Evolutionary conservation across 1,140 invertebrate genomes (phyloP).

Genomic region (Drosophila varians): DNA sequence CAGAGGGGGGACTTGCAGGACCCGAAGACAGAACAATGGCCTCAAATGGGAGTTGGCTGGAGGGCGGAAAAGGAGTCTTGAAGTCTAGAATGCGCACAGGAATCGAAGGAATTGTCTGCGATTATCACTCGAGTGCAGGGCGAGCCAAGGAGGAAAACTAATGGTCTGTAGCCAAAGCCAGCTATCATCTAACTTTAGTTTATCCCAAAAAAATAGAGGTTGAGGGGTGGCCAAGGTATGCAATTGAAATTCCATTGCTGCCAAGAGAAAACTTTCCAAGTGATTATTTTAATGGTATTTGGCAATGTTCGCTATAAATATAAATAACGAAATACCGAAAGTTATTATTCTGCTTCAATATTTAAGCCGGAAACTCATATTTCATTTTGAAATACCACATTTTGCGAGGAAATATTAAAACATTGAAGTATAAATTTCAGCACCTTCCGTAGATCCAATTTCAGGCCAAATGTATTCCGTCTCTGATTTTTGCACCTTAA

Average conservation of each 20-base stretch:
- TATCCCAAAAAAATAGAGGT: neutral
- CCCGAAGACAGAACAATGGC: conserved; percentile 30
- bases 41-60: conserved; percentile 16
- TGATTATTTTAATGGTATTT: neutral
- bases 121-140: conserved; percentile 33
- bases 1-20: neutral
- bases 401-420: neutral
- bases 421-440: neutral
- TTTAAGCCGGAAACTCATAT: neutral
- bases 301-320: neutral
- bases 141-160: conserved; percentile 15
- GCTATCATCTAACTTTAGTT: conserved; percentile 3
- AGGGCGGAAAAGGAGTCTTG: neutral
- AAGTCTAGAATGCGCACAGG: conserved; percentile 42
- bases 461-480: conserved; percentile 14
- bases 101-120: conserved; percentile 43
- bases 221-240: neutral
- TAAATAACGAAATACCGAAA: neutral
- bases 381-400: neutral
- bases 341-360: neutral
- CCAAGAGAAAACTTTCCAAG: neutral
- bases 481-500: conserved; percentile 48
- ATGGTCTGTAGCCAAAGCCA: conserved; percentile 17
- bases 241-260: neutral
- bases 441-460: conserved; percentile 2